A percentile compares a stretch with the other conserved stretches of the same genome.
These are phyloP conservation scores for Periplaneta americana DNA, from an alignment of 1,140 invertebrate species.

Conservation along the genomic window DNA sequence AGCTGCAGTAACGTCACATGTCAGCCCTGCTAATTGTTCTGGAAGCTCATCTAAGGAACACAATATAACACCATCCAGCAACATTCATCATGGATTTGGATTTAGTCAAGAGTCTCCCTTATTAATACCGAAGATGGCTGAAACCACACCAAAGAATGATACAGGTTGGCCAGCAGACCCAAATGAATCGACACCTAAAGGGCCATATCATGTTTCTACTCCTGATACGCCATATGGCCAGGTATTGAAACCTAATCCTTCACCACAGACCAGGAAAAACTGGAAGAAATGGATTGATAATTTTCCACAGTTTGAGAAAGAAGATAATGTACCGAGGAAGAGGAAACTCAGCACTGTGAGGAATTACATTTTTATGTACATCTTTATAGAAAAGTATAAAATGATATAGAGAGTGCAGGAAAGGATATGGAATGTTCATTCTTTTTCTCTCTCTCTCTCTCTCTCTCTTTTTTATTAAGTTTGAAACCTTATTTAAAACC, in stretches of 20 bases:
- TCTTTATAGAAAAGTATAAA: too few relatives aligned
- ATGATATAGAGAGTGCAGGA: too few relatives aligned
- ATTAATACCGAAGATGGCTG: neutral
- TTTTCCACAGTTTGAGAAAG: constrained; percentile 37
- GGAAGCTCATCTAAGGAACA: neutral
- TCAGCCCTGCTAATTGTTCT: neutral
- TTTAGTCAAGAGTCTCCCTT: neutral
- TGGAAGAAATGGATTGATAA: constrained; percentile 42
- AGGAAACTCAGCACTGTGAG: constrained; percentile 42
- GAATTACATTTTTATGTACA: constrained; percentile 3
- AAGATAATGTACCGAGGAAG: constrained; percentile 32
- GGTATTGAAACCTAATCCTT: constrained; percentile 41
- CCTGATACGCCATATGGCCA: constrained; percentile 49
- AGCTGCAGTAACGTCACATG: neutral
- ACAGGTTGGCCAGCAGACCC: neutral
- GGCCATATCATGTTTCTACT: constrained; percentile 42
- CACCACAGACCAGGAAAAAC: constrained; percentile 42
- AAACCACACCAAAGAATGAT: neutral
- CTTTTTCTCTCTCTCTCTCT: too few relatives aligned
- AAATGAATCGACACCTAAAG: constrained; percentile 18
- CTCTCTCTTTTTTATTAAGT: too few relatives aligned
- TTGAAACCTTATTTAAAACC: too few relatives aligned
- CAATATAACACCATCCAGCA: neutral
- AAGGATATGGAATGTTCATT: too few relatives aligned
- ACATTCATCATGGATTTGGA: neutral